Percentiles rank a stretch among this genome's conserved stretches.
Evolutionary conservation across 1,140 invertebrate genomes (phyloP).

Genomic region (Stratiolaelaps scimitus): DNA sequence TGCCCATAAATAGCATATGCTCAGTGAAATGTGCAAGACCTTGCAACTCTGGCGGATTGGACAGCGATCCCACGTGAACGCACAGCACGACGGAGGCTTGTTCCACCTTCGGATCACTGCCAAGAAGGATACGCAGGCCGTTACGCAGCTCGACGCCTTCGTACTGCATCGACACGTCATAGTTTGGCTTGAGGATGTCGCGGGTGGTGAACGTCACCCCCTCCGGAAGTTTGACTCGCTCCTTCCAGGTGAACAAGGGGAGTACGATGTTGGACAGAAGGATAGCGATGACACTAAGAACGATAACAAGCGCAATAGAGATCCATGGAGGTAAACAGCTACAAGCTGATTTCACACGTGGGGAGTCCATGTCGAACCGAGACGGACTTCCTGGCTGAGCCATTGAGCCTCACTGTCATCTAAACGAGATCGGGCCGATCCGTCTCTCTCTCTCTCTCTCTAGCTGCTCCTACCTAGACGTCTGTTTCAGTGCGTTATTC

Average conservation of each 20-base stretch:
- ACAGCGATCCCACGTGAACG: slow-evolving; percentile 25
- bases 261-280: background rate
- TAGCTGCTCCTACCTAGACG: too few relatives aligned
- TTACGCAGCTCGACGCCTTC: slow-evolving; percentile 15
- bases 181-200: background rate
- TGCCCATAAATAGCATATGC: background rate
- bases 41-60: background rate
- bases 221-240: background rate
- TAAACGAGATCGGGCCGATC: background rate
- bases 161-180: slow-evolving; percentile 12
- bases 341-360: background rate
- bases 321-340: background rate
- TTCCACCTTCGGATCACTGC: slow-evolving; percentile 15
- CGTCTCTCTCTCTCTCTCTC: slow-evolving; percentile 2
- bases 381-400: background rate
- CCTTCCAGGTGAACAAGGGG: background rate
- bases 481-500: too few relatives aligned
- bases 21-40: slow-evolving; percentile 4
- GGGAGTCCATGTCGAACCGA: slow-evolving; percentile 3
- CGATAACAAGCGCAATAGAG: background rate
- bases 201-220: background rate
- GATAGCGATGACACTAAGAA: background rate
- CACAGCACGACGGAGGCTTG: background rate
- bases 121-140: background rate
- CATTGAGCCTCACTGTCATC: background rate